phyloP scores from a whole-genome alignment of 2,797 vertebrate genomes.

The Molossus molossus region DNA sequence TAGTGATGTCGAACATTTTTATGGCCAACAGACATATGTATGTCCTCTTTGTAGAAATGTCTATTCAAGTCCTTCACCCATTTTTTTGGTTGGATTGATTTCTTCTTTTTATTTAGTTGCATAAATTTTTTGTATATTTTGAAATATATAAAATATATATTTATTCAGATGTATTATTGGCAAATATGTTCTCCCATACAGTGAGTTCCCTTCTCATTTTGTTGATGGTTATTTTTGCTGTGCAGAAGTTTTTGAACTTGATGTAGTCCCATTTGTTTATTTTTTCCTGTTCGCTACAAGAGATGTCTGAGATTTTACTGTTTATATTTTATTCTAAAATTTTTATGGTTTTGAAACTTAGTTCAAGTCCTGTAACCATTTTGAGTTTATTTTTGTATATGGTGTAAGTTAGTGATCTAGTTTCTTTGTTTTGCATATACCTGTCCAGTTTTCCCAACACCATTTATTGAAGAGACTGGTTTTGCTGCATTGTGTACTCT shows the following conservation, averaged over 20 bases:
- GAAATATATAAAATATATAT: background rate
- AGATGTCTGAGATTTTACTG: background rate
- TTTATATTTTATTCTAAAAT: background rate
- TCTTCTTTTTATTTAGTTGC: background rate
- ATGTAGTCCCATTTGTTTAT: background rate
- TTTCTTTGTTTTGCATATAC: background rate
- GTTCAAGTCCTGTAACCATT: background rate
- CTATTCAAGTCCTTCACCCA: background rate
- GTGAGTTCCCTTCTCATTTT: background rate
- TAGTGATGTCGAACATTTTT: background rate
- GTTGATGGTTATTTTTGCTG: background rate
- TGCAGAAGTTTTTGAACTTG: background rate
- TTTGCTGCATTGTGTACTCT: background rate
- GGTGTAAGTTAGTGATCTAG: background rate
- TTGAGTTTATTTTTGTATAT: background rate
- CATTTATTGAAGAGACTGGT: background rate
- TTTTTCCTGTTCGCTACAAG: background rate
- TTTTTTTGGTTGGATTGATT: background rate
- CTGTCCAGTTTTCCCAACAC: background rate
- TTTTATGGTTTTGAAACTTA: background rate
- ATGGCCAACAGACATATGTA: too few species aligned
- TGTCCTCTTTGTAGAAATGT: background rate
- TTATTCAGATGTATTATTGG: background rate
- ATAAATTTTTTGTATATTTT: background rate
- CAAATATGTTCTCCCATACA: background rate